Percentiles rank a stretch among this genome's conserved stretches.
Conservation (phyloP, 2,888 invertebrate species). For the Erpobdella octoculata region DNA sequence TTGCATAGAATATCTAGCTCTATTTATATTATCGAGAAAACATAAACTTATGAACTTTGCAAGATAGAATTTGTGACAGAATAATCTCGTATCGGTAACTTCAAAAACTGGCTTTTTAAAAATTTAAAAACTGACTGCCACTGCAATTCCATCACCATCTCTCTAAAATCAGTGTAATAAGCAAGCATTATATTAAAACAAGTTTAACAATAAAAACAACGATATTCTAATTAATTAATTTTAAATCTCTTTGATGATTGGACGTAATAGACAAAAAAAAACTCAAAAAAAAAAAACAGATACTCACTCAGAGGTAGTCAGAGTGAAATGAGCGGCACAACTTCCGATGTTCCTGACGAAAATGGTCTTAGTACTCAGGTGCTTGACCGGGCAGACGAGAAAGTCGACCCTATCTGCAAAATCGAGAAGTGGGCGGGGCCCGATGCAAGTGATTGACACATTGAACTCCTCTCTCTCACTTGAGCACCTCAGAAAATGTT, state of each 20-base stretch:
- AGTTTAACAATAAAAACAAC: neutral
- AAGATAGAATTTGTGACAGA: too few relatives aligned
- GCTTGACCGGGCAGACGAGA: slow-evolving; percentile 57
- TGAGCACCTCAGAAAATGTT: slow-evolving; percentile 51
- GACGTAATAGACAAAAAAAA: too few relatives aligned
- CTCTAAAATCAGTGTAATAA: too few relatives aligned
- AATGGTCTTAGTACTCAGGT: slow-evolving; percentile 54
- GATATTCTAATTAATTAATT: slow-evolving; percentile 6
- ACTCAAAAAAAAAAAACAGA: neutral
- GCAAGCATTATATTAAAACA: too few relatives aligned
- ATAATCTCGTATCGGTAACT: too few relatives aligned
- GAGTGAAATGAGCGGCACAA: slow-evolving; percentile 54
- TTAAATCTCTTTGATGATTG: too few relatives aligned
- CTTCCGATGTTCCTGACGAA: slow-evolving; percentile 59
- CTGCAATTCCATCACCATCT: too few relatives aligned
- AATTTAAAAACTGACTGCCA: too few relatives aligned
- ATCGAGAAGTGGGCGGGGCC: slow-evolving; percentile 58
- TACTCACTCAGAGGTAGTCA: slow-evolving; percentile 53
- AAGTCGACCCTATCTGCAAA: slow-evolving; percentile 59
- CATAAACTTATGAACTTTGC: too few relatives aligned
- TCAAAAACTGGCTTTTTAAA: too few relatives aligned
- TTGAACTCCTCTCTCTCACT: slow-evolving; percentile 53
- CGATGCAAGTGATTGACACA: slow-evolving; percentile 55
- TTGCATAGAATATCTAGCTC: too few relatives aligned
- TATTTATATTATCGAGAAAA: too few relatives aligned